Conservation (phyloP, 2,888 invertebrate species). For the Drosophila affinis region DNA sequence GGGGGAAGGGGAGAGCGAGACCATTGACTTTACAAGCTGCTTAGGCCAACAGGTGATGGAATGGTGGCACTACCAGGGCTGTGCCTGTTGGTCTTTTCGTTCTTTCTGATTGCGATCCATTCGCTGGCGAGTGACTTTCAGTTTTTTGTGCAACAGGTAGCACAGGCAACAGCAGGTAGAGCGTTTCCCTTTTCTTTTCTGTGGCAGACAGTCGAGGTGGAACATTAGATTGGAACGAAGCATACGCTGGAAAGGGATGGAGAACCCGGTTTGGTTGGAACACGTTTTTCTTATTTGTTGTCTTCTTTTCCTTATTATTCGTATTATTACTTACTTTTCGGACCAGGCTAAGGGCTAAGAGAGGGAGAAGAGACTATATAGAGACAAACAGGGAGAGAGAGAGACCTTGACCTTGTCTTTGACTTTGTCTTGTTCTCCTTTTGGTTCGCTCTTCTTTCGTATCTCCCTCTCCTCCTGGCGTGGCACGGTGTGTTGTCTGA, state of each 20-base stretch:
- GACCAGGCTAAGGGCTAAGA: not conserved
- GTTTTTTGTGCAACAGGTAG: conserved; percentile 48
- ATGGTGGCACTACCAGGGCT: not conserved
- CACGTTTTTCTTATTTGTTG: conserved; percentile 23
- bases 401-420: conserved; percentile 50
- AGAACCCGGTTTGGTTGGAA: conserved; percentile 31
- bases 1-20: not conserved
- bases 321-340: not conserved
- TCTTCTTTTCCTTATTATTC: conserved; percentile 18
- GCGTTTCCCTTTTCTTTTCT: not conserved
- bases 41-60: conserved; percentile 29
- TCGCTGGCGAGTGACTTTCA: conserved; percentile 36
- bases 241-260: conserved; percentile 3
- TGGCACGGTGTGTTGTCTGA: conserved; percentile 34
- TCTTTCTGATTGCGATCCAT: conserved; percentile 1
- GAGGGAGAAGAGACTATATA: not conserved
- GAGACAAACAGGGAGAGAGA: not conserved
- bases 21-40: conserved; percentile 46
- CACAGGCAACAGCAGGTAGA: conserved; percentile 23
- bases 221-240: conserved; percentile 6
- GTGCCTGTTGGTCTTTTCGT: conserved; percentile 5
- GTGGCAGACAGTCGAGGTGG: not conserved
- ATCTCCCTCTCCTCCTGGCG: conserved; percentile 19
- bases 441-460: conserved; percentile 15
- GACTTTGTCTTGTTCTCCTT: conserved; percentile 23